phyloP scores from a whole-genome alignment of 2,888 invertebrate species.

The Girardia tigrina region DNA sequence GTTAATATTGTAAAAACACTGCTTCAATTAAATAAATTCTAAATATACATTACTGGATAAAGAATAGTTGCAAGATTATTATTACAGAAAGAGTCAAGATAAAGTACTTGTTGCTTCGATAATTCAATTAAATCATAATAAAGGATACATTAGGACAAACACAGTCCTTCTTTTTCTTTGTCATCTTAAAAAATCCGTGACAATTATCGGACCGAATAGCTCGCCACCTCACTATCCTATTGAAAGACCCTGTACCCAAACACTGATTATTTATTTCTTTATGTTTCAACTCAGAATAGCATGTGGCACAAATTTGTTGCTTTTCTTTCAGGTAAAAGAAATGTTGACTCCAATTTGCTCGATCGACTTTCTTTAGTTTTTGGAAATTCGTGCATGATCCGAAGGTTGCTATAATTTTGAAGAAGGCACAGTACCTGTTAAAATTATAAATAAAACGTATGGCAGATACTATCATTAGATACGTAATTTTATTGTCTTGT shows the following conservation, averaged over 20 bases:
- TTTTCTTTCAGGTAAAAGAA: neutral
- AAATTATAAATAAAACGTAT: no score
- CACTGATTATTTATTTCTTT: neutral
- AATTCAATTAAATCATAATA: neutral
- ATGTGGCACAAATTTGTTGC: neutral
- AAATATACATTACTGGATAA: no score
- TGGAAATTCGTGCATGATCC: neutral
- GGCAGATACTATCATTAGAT: no score
- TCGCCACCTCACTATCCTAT: neutral
- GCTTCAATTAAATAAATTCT: no score
- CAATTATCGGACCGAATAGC: neutral
- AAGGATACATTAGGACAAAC: neutral
- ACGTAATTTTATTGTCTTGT: no score
- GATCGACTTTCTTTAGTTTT: neutral
- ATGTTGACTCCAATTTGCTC: neutral
- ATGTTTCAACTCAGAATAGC: neutral
- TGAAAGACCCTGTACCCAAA: neutral
- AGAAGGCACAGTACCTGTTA: neutral
- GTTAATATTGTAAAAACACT: no score
- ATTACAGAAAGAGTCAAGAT: no score
- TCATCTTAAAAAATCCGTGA: neutral
- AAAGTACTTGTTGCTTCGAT: no score
- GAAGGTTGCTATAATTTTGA: neutral
- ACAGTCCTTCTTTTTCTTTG: neutral
- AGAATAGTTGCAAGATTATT: no score